Conservation (phyloP, 2,113 vertebrate species). For the Micronisus gabar region DNA sequence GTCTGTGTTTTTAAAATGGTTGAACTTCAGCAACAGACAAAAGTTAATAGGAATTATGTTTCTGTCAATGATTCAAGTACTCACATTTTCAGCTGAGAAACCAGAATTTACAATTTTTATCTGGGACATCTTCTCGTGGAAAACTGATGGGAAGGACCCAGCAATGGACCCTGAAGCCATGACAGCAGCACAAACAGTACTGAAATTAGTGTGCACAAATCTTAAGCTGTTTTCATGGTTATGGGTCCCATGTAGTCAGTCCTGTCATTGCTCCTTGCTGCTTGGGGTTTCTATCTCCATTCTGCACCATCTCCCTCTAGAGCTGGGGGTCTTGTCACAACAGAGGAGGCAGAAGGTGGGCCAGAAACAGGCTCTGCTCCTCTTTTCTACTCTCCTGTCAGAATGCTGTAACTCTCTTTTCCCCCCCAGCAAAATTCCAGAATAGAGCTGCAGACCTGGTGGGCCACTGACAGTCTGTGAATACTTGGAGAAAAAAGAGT, state of each 20-base stretch:
- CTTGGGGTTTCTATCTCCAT: neutral
- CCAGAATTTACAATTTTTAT: neutral
- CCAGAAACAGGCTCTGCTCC: neutral
- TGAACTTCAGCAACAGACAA: neutral
- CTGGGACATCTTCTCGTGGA: neutral
- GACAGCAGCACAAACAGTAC: neutral
- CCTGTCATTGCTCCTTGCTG: neutral
- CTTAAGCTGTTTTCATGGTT: fast-evolving
- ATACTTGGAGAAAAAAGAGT: neutral
- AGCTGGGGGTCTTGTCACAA: neutral
- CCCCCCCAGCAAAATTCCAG: neutral
- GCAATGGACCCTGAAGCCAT: neutral
- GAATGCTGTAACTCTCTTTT: neutral
- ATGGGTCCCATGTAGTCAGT: neutral
- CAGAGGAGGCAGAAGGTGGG: neutral
- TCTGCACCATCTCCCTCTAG: neutral
- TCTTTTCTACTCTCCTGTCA: neutral
- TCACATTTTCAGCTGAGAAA: neutral
- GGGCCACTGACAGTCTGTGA: fast-evolving
- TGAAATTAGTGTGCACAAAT: neutral
- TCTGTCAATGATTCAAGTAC: neutral
- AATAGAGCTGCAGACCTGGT: neutral
- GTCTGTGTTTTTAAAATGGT: neutral
- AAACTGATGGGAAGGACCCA: neutral
- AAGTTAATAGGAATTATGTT: neutral